phyloP scores from a whole-genome alignment of 2,888 invertebrate genomes.

The Drosophila nigricruria region DNA sequence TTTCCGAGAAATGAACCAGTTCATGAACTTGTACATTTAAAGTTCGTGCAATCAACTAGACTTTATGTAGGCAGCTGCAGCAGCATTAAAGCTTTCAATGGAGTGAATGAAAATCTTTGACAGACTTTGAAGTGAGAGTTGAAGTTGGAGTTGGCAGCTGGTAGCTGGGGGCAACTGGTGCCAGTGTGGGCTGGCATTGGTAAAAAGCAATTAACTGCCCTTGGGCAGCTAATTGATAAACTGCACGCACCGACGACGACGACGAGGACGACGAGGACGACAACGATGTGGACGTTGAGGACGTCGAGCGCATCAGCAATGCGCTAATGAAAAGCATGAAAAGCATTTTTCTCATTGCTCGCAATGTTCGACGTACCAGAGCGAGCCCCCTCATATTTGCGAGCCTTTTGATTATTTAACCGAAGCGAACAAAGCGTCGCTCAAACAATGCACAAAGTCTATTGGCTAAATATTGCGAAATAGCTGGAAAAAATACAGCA shows the following conservation, averaged over 20 bases:
- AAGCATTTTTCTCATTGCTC: slow-evolving; percentile 31
- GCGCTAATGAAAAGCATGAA: slow-evolving; percentile 74
- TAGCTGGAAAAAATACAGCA: slow-evolving; percentile 5
- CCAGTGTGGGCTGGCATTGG: slow-evolving; percentile 24
- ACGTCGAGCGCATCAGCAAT: slow-evolving; percentile 56
- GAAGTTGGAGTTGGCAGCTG: neutral
- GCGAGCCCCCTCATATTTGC: neutral
- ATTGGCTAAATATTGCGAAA: slow-evolving; percentile 74
- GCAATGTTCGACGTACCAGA: slow-evolving; percentile 8
- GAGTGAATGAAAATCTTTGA: slow-evolving; percentile 5
- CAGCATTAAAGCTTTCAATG: slow-evolving; percentile 27
- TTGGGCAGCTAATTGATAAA: slow-evolving; percentile 73
- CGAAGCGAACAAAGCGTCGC: slow-evolving; percentile 63
- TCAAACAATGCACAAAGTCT: slow-evolving; percentile 68
- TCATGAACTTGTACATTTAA: neutral
- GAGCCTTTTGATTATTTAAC: slow-evolving; percentile 60
- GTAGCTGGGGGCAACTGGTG: neutral
- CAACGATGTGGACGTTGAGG: slow-evolving; percentile 2
- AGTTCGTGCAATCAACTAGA: neutral
- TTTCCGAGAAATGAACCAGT: slow-evolving; percentile 1
- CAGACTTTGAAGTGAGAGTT: neutral
- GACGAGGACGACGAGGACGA: slow-evolving; percentile 5
- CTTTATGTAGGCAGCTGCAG: neutral
- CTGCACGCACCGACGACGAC: slow-evolving; percentile 60
- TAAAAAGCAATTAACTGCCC: slow-evolving; percentile 74